A percentile compares a stretch with the other conserved stretches of the same genome.
phyloP scores from a whole-genome alignment of 1,140 invertebrate genomes.

The Bombus polaris region DNA sequence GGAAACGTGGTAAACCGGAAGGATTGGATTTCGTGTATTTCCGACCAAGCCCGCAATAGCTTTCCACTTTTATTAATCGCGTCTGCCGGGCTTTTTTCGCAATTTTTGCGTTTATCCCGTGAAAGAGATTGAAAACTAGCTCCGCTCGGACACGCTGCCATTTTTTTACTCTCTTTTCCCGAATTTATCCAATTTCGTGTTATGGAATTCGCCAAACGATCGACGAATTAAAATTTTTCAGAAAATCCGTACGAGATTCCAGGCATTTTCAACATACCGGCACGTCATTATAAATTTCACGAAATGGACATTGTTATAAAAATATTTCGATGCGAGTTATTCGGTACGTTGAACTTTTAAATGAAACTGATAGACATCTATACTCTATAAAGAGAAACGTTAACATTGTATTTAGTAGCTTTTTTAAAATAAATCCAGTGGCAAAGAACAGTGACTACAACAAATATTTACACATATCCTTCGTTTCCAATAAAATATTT shows the following conservation, averaged over 20 bases:
- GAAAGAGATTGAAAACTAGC: slow-evolving; percentile 38
- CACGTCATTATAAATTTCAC: neutral
- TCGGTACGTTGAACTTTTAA: too few relatives aligned
- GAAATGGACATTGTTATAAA: neutral
- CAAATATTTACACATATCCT: too few relatives aligned
- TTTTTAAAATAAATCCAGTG: too few relatives aligned
- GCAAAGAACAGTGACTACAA: too few relatives aligned
- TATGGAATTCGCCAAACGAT: neutral
- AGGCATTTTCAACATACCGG: too few relatives aligned
- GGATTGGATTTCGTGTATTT: slow-evolving; percentile 49
- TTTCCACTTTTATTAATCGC: slow-evolving; percentile 53
- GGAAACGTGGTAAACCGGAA: slow-evolving; percentile 51
- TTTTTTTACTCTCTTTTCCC: neutral
- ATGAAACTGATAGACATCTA: too few relatives aligned
- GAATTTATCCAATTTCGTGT: slow-evolving; percentile 3
- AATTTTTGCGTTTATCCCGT: slow-evolving; percentile 27
- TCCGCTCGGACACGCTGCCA: too few relatives aligned
- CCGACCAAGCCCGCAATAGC: slow-evolving; percentile 32
- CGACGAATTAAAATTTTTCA: neutral
- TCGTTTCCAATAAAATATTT: neutral
- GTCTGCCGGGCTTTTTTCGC: slow-evolving; percentile 8
- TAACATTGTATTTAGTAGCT: too few relatives aligned
- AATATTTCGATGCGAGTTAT: too few relatives aligned
- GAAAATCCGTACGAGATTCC: neutral
- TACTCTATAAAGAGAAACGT: too few relatives aligned